Percentiles rank a stretch among this genome's conserved stretches.
phyloP scores from a whole-genome alignment of 2,888 invertebrate genomes.

The Leuctra nigra region DNA sequence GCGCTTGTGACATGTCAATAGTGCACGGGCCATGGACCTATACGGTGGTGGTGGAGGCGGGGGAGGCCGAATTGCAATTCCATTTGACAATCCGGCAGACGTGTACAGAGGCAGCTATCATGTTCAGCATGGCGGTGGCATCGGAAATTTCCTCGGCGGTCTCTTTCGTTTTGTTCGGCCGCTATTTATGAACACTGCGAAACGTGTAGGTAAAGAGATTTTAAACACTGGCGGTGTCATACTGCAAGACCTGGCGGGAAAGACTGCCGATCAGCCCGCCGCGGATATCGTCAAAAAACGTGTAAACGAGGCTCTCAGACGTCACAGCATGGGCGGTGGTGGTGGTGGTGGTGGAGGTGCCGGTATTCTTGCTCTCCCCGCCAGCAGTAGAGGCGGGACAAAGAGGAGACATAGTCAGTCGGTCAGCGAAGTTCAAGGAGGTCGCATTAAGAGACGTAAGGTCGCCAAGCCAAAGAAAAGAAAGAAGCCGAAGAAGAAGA shows the following conservation, averaged over 20 bases:
- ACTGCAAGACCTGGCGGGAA: not conserved
- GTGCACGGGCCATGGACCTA: no score
- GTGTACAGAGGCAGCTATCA: not conserved
- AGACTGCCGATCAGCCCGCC: not conserved
- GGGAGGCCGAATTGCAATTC: no score
- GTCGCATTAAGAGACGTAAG: not conserved
- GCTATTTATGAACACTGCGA: not conserved
- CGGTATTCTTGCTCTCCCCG: no score
- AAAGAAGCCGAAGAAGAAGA: not conserved
- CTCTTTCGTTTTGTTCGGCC: not conserved
- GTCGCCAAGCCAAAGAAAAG: not conserved
- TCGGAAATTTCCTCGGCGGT: not conserved
- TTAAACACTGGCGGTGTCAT: not conserved
- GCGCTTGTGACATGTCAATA: no score
- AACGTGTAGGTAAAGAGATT: not conserved
- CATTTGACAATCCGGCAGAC: no score
- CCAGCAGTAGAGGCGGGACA: not conserved
- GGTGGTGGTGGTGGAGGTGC: not conserved
- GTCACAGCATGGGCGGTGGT: not conserved
- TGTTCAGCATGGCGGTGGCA: not conserved
- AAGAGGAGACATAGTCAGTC: not conserved
- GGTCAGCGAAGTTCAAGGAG: not conserved
- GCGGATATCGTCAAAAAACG: not conserved
- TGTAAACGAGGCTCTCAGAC: not conserved
- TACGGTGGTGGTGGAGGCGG: no score